A percentile compares a stretch with the other conserved stretches of the same genome.
These are phyloP conservation scores for Cygnus buccinator DNA, from an alignment of 2,113 vertebrate genomes.

Conservation along the genomic window DNA sequence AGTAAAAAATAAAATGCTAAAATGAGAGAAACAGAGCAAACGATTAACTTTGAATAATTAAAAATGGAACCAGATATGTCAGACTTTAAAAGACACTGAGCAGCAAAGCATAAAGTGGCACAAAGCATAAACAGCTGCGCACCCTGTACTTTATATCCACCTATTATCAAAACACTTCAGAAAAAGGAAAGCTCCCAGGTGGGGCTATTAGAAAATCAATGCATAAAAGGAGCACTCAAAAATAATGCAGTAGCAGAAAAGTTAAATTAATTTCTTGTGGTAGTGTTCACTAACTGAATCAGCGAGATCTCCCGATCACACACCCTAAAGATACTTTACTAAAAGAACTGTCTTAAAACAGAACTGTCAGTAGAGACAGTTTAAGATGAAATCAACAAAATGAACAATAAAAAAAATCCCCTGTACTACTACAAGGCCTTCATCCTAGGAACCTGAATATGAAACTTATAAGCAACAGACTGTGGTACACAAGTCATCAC, in stretches of 20 bases:
- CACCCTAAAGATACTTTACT: not conserved
- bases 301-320: not conserved
- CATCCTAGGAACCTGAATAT: fast-evolving
- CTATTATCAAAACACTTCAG: not conserved
- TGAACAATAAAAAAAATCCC: not conserved
- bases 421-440: not conserved
- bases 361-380: not conserved
- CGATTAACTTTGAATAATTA: not conserved
- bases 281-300: not conserved
- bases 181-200: not conserved
- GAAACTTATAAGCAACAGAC: not conserved
- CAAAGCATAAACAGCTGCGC: not conserved
- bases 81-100: not conserved
- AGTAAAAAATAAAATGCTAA: not conserved
- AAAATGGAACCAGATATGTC: not conserved
- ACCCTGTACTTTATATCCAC: not conserved
- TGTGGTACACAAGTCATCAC: not conserved
- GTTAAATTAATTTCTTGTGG: not conserved
- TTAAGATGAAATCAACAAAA: not conserved
- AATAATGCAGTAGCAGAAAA: not conserved
- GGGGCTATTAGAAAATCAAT: not conserved
- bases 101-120: not conserved
- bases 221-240: not conserved
- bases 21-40: not conserved
- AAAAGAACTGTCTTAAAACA: not conserved